Base-by-base conservation (phyloP, 2,113 vertebrate species). In the Oophaga pumilio region DNA sequence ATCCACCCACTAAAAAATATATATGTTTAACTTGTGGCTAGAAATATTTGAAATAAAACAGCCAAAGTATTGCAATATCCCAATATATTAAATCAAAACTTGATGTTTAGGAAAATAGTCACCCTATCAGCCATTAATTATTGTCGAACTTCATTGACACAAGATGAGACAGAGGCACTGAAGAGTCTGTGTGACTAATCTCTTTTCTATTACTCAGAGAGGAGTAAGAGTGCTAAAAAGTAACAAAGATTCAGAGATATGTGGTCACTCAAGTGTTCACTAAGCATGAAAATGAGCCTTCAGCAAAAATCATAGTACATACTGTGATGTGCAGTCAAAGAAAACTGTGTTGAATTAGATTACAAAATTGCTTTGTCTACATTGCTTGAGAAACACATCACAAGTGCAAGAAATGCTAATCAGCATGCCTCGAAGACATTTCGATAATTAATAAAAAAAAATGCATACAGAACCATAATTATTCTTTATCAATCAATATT, bases 251-350 rank as follows among this genome's bases (percentile, higher is more conserved):
- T 43, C 68, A 59, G 28, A 74, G 66, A 84, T 84, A 84, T 50
- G 68, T 84, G 82, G 82, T 84, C 66, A 71, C 49, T 83, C 81
- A 83, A 83, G 81, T 83, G 81, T 83, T 83, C 81, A 83, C 81
- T 84, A 52, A 74, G 82, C 82, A 84, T 84, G 82, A 73, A 84
- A 73, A 84, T 73, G 66, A 84, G 82, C 82, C 68, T 84, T 84
- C 82, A 84, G 82, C 82, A 84, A 84, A 84, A 84, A 71, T 73
- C 50, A 59, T 80, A 69, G 62, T 83, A 83, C 81, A 83, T 83
- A 83, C 81, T 66, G 50, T 83, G 68, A 84, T 84, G 82, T 84
- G 66, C 82, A 84, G 82, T 84, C 82, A 73, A 57, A 84, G 52
- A 74, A 62, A 83, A 83, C 81, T 53, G 81, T 83, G 68, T 59